Evolutionary conservation across 2,113 vertebrate genomes (phyloP).

Genomic region (Elaphurus davidianus): DNA sequence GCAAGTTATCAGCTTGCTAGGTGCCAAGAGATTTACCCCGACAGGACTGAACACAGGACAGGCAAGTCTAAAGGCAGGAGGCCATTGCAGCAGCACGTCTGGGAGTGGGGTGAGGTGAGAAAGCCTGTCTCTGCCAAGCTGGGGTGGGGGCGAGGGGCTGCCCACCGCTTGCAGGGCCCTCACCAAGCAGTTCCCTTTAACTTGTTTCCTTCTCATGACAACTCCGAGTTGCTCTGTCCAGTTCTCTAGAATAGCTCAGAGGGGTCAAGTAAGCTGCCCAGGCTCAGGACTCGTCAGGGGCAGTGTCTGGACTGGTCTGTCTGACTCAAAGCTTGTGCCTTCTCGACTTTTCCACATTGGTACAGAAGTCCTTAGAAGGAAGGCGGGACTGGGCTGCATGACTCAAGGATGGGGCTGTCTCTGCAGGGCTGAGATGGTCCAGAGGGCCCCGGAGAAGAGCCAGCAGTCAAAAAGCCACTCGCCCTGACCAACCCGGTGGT

Average conservation of each 20-base stretch:
- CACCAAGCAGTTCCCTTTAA: background rate
- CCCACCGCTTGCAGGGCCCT: background rate
- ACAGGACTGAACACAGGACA: background rate
- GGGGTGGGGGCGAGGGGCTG: background rate
- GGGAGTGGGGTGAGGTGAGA: background rate
- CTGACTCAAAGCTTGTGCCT: background rate
- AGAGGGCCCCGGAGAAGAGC: background rate
- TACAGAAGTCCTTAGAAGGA: background rate
- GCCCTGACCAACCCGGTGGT: too few species aligned
- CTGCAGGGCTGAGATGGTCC: background rate
- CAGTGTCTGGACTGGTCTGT: background rate
- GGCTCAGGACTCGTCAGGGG: background rate
- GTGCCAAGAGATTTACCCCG: background rate
- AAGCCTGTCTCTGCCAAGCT: background rate
- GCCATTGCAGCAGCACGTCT: background rate
- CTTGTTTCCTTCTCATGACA: background rate
- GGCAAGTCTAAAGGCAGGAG: background rate
- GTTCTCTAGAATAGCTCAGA: background rate
- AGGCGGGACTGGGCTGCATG: fast-evolving
- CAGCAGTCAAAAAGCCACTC: background rate
- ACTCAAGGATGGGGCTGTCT: background rate
- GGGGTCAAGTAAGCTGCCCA: background rate
- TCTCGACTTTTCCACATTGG: background rate
- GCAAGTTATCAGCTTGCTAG: background rate
- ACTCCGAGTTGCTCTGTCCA: background rate